Evolutionary conservation across 2,888 invertebrate species (phyloP), one percentile per base, ranked within the genome.

Genomic region (Ernsta delagoae): DNA sequence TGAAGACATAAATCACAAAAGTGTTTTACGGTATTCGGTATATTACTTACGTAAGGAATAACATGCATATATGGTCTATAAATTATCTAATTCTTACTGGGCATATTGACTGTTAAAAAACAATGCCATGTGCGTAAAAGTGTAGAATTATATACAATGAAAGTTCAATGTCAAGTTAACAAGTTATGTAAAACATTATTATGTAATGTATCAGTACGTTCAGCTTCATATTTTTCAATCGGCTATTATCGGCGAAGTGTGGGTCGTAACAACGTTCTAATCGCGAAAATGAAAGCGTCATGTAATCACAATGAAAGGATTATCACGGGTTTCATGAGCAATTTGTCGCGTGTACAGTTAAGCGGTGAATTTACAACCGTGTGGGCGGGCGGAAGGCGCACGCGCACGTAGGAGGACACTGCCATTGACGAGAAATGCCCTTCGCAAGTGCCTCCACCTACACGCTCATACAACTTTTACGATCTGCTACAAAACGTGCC

Each of bases 301-400:
- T 76, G 78, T 78, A 68, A 80, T 87, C 83, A 83, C 83, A 81
- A 85, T 78, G 79, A 84, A 85, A 83, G 78, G 80, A 79, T 77
- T 83, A 81, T 81, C 81, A 78, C 75, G 75, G 77, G 78, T 77
- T 78, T 81, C 78, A 83, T 74, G 76, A 81, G 84, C 83, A 87
- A 91, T 90, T 90, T 90, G 90, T 90, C 86, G 82, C 77, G 72
- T 74, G 81, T 87, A 88, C 91, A 86, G 90, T 90, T 91, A 91
- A 79, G 79, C 78, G 82, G 81, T 85, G 82, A 83, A 88, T 90
- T 91, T 90, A 90, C 83, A 81, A 78, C 76, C 75, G 78, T 73
- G 92, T 91, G 79, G 91, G 92, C 87, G 90, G 89, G 85, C 85
- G 86, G 78, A 73, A 74, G 75, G 79, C 81, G 80, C 86, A 80